Percentiles rank a stretch among this genome's conserved stretches.
Evolutionary conservation across 2,113 vertebrate genomes (phyloP).

Genomic region (Cathartes aura): DNA sequence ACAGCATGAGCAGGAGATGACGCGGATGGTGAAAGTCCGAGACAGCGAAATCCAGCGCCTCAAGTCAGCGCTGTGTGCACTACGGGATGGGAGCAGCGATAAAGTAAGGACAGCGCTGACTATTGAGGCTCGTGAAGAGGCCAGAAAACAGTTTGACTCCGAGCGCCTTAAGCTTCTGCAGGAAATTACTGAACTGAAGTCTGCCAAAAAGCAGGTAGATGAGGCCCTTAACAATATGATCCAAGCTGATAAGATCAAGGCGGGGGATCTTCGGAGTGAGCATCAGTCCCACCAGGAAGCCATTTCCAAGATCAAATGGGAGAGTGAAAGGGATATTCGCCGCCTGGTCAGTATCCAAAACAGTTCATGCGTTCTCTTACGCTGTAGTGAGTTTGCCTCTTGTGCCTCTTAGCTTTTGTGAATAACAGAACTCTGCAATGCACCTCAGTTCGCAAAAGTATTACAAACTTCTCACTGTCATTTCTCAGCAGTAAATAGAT

Average conservation of each 20-base stretch:
- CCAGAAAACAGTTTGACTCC: slow-evolving; percentile 93
- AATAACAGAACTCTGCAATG: neutral
- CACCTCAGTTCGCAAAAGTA: neutral
- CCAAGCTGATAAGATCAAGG: slow-evolving; percentile 97
- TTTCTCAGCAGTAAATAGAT: neutral
- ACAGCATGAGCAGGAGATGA: slow-evolving; percentile 95
- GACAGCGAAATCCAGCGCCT: slow-evolving; percentile 95
- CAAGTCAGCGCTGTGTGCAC: slow-evolving; percentile 87
- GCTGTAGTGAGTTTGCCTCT: neutral
- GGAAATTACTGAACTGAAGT: slow-evolving; percentile 92
- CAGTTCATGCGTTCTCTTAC: neutral
- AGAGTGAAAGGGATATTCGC: slow-evolving; percentile 93
- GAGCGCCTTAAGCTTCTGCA: slow-evolving; percentile 95
- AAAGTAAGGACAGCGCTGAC: slow-evolving; percentile 94
- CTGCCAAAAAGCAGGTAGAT: slow-evolving; percentile 92
- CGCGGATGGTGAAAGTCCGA: slow-evolving; percentile 91
- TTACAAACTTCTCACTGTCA: neutral
- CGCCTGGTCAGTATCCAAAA: slow-evolving; percentile 86
- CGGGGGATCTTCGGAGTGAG: slow-evolving; percentile 92
- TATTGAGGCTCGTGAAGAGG: slow-evolving; percentile 94
- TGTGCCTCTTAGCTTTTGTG: neutral
- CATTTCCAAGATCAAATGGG: slow-evolving; percentile 99
- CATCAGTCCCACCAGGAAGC: slow-evolving; percentile 97
- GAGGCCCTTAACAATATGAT: slow-evolving; percentile 96
- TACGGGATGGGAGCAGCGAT: slow-evolving; percentile 94